These are phyloP conservation scores for Metaphire vulgaris DNA, from an alignment of 1,140 invertebrate species.

Conservation along the genomic window DNA sequence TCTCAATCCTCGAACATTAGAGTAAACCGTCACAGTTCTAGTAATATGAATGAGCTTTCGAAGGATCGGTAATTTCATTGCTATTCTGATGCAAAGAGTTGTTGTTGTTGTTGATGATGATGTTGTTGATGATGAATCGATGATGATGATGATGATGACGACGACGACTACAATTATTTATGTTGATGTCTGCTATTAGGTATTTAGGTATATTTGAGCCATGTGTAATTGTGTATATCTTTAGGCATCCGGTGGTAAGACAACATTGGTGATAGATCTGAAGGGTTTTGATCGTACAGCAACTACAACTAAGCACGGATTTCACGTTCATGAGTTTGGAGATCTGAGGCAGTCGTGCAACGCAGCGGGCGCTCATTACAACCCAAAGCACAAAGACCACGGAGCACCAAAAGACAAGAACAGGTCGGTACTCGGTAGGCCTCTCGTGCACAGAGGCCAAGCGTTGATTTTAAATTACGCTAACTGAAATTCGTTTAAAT, in stretches of 20 bases:
- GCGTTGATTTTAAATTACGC: not conserved
- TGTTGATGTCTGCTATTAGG: no score
- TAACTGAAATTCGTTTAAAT: no score
- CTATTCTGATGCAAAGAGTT: no score
- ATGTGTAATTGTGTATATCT: not conserved
- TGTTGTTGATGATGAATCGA: conserved; percentile 1
- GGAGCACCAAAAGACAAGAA: conserved; percentile 62
- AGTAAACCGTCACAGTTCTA: no score
- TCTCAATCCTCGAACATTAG: no score
- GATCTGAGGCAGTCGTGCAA: conserved; percentile 55
- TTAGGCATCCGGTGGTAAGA: not conserved
- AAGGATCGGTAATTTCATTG: no score
- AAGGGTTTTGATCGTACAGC: conserved; percentile 1
- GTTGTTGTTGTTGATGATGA: not conserved
- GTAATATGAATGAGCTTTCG: no score
- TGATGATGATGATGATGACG: conserved; percentile 18
- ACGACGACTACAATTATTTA: no score
- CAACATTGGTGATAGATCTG: not conserved
- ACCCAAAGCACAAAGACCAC: conserved; percentile 60
- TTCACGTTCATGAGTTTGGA: conserved; percentile 30
- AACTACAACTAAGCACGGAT: conserved; percentile 15
- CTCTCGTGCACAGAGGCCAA: not conserved
- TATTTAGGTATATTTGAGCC: no score
- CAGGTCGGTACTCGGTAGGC: no score
- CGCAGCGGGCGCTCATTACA: conserved; percentile 69